Base-by-base conservation (phyloP, 2,113 vertebrate species). In the Columba livia region DNA sequence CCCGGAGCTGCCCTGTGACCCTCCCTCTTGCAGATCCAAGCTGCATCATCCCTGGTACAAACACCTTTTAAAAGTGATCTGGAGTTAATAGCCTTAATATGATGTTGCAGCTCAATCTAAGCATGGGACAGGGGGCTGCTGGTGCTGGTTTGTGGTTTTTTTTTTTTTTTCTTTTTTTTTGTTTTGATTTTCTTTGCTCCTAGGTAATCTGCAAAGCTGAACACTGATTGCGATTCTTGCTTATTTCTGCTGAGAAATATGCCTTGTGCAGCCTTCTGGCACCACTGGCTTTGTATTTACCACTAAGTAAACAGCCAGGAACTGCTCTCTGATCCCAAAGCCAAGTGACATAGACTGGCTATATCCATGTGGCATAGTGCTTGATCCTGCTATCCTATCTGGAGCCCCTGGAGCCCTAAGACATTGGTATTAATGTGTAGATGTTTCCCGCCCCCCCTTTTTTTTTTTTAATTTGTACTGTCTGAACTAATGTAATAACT, bases 171-270 rank as follows among this genome's bases (percentile, higher is more conserved):
- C 32, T 24, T 47, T 38, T 3, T 20, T 32, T 57, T 3, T n/a
- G n/a, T n/a, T 23, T 40, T 53, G 60, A 47, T 56, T 89, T 79
- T 25, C 34, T 31, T 85, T 69, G 26, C 85, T 93, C 32, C 29
- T 53, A 48, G 58, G 69, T 88, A 75, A 82, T 75, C 85, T 79
- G 51, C 51, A 81, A 93, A 84, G 26, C 84, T 64, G 53, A 78
- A 69, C 25, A 26, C 11, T 0, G 0, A 7, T 80, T 87, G 29
- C 67, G 44, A 66, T 25, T 83, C 67, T 78, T 38, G 60, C 40
- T 86, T 83, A 50, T 83, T 94, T 74, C 42, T 91, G 56, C 38
- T 60, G 57, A 89, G 32, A 90, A 92, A 71, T 78, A 71, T 92
- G 75, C 92, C 69, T 86, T 44, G 56, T 67, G 80, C 47, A 71